These are phyloP conservation scores for Microctenopoma stevenorrisi DNA, from an alignment of 2,797 vertebrate genomes.

Conservation along the genomic window DNA sequence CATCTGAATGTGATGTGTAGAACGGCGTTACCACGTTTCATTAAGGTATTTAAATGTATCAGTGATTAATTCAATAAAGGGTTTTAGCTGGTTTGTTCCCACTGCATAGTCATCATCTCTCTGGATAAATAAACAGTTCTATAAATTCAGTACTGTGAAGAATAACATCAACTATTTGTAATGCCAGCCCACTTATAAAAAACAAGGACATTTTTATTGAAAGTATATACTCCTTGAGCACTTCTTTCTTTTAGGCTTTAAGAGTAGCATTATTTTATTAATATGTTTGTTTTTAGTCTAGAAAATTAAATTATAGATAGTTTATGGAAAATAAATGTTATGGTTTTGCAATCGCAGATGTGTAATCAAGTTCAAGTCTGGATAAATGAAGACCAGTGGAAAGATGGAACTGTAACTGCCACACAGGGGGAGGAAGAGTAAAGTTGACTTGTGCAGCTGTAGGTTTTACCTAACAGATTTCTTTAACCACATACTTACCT, in stretches of 20 bases:
- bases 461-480: slow-evolving; percentile 53
- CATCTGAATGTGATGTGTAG: slow-evolving; percentile 25
- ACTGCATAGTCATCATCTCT: too few relatives aligned
- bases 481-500: slow-evolving; percentile 46
- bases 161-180: too few relatives aligned
- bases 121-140: too few relatives aligned
- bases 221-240: too few relatives aligned
- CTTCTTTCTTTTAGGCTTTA: too few relatives aligned
- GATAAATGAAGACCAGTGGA: slow-evolving; percentile 46
- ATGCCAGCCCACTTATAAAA: too few relatives aligned
- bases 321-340: slow-evolving; percentile 5
- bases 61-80: too few relatives aligned
- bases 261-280: not conserved
- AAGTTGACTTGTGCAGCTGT: slow-evolving; percentile 60
- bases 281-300: not conserved
- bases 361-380: slow-evolving; percentile 10
- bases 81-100: too few relatives aligned
- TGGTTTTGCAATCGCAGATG: slow-evolving; percentile 12
- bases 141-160: too few relatives aligned
- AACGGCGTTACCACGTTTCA: not conserved
- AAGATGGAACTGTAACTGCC: slow-evolving; percentile 28
- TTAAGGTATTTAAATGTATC: slow-evolving; percentile 4
- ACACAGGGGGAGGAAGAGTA: slow-evolving; percentile 41
- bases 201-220: too few relatives aligned
- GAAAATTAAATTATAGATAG: not conserved